Conservation (phyloP, 1,140 invertebrate genomes). For the Pogonognathellus flavescens region DNA sequence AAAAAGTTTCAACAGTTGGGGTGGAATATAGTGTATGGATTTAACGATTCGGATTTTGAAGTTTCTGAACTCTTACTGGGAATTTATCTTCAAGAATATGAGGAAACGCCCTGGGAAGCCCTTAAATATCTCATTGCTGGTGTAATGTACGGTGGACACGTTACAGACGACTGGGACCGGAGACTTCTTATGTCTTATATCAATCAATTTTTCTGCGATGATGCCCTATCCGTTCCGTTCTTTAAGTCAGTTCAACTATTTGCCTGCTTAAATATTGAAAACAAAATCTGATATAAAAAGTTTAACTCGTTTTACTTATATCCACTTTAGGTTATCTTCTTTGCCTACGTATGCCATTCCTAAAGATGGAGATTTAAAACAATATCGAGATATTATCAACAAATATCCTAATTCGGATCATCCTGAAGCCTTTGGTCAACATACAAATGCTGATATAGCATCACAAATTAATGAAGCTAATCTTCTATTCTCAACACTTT, state of each 20-base stretch:
- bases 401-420: constrained; percentile 82
- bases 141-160: constrained; percentile 94
- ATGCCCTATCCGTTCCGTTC: constrained; percentile 76
- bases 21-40: constrained; percentile 90
- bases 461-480: constrained; percentile 84
- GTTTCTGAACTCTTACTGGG: constrained; percentile 82
- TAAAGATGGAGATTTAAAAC: constrained; percentile 82
- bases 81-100: constrained; percentile 87
- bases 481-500: constrained; percentile 83
- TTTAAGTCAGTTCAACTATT: constrained; percentile 77
- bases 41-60: constrained; percentile 92
- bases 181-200: constrained; percentile 85
- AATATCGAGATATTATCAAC: constrained; percentile 83
- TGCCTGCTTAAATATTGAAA: constrained; percentile 45
- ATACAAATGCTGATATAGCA: constrained; percentile 92
- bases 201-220: constrained; percentile 83
- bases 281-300: too few species aligned
- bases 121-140: constrained; percentile 91
- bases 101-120: constrained; percentile 90
- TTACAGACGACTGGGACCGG: constrained; percentile 95
- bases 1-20: constrained; percentile 91
- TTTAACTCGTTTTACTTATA: background rate
- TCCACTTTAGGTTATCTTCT: constrained; percentile 69
- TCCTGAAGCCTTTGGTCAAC: constrained; percentile 89
- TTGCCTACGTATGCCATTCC: constrained; percentile 84